Base-by-base conservation (phyloP, 2,888 invertebrate species). In the Agrilus mali region DNA sequence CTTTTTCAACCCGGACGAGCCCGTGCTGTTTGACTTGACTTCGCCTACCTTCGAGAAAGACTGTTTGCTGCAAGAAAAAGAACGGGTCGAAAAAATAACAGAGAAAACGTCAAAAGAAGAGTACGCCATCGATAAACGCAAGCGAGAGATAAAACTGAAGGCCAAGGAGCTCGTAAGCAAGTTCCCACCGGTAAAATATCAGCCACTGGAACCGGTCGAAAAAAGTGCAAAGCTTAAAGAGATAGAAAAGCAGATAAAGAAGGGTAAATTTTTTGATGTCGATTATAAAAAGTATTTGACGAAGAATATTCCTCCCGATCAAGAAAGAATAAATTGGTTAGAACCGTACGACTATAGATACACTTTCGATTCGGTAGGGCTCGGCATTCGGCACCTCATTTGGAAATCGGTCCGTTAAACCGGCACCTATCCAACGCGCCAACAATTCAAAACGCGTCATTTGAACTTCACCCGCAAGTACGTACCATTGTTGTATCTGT, bases 341-440 rank as follows among this genome's bases (percentile, higher is more conserved):
- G 61, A 64, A 43, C 52, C 57, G 6, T 58, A 57, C 52, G 59
- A 60, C 44, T 65, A 60, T 50, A 54, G 64, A 52, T 58, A 58
- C 52, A 60, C 62, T 43, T 65, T 65, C 47, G 60, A 62, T 47
- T 53, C 65, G 59, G 65, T 66, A 60, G 66, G 66, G 59, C 62
- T 65, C 38, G 59, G 55, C 52, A 27, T 10, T 10, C 60, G 65
- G 44, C 64, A 64, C 55, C 63, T 59, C 50, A 48, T 64, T 52
- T 66, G 66, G 66, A 65, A 58, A 54, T 57, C 63, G 40, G 64
- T 65, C 50, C 51, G 56, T 52, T 63, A 61, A 50, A 40, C 38
- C 35, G 38, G 27, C 42, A 34, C 27, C 34, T n/a, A 22, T 38
- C 32, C 55, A 55, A 55, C 56, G 55, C 55, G 57, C 56, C 56